Evolutionary conservation across 2,797 vertebrate genomes (phyloP).

Genomic region (Loris lydekkerianus): DNA sequence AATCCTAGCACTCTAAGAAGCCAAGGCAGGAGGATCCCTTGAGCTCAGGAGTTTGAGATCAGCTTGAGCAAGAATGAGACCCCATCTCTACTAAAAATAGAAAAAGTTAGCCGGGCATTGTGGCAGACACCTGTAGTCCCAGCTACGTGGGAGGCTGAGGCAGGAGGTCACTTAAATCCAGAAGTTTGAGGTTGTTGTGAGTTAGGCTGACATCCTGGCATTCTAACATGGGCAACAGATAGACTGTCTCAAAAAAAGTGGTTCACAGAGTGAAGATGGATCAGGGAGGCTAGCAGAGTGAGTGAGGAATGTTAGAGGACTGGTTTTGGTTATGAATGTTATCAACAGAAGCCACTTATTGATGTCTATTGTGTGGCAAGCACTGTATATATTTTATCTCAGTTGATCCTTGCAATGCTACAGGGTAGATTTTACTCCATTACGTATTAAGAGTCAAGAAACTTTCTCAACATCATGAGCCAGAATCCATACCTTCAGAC

Average conservation of each 20-base stretch:
- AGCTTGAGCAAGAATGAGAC: too few species aligned
- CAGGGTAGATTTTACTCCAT: not conserved
- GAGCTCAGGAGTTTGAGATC: too few species aligned
- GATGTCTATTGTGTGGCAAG: not conserved
- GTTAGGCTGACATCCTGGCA: too few species aligned
- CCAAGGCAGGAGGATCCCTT: too few species aligned
- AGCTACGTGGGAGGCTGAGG: too few species aligned
- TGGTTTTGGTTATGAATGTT: not conserved
- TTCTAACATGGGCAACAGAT: too few species aligned
- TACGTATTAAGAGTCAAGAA: not conserved
- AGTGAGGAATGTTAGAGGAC: not conserved
- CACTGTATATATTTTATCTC: not conserved
- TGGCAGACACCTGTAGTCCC: too few species aligned
- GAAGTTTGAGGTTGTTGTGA: too few species aligned
- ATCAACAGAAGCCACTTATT: not conserved
- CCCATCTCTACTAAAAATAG: too few species aligned
- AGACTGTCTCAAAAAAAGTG: not conserved
- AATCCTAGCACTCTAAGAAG: too few species aligned
- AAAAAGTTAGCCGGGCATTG: too few species aligned
- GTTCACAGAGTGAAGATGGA: not conserved
- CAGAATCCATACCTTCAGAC: not conserved
- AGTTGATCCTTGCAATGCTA: not conserved
- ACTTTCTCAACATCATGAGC: not conserved
- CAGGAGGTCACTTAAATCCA: too few species aligned
- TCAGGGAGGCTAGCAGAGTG: not conserved